Evolutionary conservation across 2,888 invertebrate species (phyloP), one percentile per base, ranked within the genome.

Genomic region (Nomada flava): DNA sequence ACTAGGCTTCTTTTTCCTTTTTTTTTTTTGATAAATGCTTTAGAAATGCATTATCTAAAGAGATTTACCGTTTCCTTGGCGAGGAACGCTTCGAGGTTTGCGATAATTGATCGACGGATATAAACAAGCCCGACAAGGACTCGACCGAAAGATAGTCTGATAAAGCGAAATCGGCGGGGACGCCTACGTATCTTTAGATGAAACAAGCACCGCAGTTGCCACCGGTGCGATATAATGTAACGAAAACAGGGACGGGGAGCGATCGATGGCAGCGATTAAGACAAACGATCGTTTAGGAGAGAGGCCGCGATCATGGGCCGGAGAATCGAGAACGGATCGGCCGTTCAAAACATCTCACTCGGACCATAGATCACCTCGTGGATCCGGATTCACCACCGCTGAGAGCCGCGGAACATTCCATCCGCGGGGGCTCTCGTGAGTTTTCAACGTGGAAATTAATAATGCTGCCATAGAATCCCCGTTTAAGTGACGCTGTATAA

Each of bases 291-390:
- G 92, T 93, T 93, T 93, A 93, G 85, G 81, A 90, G 87, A 88
- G 87, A 86, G 84, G 82, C 82, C 81, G 83, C 82, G 86, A 85
- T 86, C 88, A 83, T 83, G 74, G 83, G 60, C 84, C 74, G 84
- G 85, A 89, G 89, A 90, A 92, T 92, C 91, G 91, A 86, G 89
- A 89, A 93, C 91, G 89, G 91, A 93, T 93, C 89, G 90, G 90
- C 92, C 92, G 87, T 85, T 93, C 93, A 92, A 91, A 93, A 93
- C 92, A 92, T 93, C 92, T 93, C 93, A 93, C 93, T 93, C 91
- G 91, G 84, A 55, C 90, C 89, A 92, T 93, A 93, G 92, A 93
- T 93, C 92, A 93, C 82, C 59, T 76, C 86, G 83, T 82, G 86
- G 76, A 84, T 86, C 86, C 83, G 85, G 86, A 87, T 89, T 77